Percentiles rank a stretch among this genome's conserved stretches.
phyloP scores from a whole-genome alignment of 1,140 invertebrate genomes.

The Oppia nitens region DNA sequence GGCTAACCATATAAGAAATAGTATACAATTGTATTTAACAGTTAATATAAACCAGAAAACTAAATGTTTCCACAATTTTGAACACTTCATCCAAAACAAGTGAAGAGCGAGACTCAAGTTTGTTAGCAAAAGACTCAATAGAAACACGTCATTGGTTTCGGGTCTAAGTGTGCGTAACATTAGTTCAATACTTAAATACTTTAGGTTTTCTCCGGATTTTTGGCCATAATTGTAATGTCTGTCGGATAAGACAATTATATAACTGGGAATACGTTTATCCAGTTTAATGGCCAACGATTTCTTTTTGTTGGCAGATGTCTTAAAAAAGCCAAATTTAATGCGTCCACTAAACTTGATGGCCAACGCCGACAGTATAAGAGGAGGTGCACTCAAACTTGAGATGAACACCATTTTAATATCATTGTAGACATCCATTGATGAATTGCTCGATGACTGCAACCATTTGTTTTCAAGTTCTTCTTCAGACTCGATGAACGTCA shows the following conservation, averaged over 20 bases:
- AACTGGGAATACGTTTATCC: slow-evolving; percentile 24
- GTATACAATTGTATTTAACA: slow-evolving; percentile 32
- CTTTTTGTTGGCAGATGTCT: slow-evolving; percentile 21
- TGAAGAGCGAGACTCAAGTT: slow-evolving; percentile 33
- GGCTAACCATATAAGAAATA: slow-evolving; percentile 32
- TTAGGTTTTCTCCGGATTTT: slow-evolving; percentile 29
- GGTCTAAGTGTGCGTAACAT: slow-evolving; percentile 33
- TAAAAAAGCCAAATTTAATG: slow-evolving; percentile 32
- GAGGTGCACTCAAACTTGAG: slow-evolving; percentile 28
- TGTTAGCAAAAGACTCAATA: slow-evolving; percentile 30
- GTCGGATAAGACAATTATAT: slow-evolving; percentile 33
- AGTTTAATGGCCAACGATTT: slow-evolving; percentile 20
- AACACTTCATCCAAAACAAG: slow-evolving; percentile 27
- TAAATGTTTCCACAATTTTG: slow-evolving; percentile 26
- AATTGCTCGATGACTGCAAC: slow-evolving; percentile 17
- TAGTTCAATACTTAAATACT: slow-evolving; percentile 31
- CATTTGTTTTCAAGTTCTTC: slow-evolving; percentile 27
- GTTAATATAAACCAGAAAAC: slow-evolving; percentile 27
- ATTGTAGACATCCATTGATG: slow-evolving; percentile 17
- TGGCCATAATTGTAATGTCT: slow-evolving; percentile 29
- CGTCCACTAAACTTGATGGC: slow-evolving; percentile 37
- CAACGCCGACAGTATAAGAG: slow-evolving; percentile 36
- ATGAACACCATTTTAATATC: slow-evolving; percentile 32
- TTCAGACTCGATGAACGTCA: slow-evolving; percentile 25
- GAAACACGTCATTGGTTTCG: slow-evolving; percentile 37